Conservation (phyloP, 2,888 invertebrate genomes). For the Athalia circularis region DNA sequence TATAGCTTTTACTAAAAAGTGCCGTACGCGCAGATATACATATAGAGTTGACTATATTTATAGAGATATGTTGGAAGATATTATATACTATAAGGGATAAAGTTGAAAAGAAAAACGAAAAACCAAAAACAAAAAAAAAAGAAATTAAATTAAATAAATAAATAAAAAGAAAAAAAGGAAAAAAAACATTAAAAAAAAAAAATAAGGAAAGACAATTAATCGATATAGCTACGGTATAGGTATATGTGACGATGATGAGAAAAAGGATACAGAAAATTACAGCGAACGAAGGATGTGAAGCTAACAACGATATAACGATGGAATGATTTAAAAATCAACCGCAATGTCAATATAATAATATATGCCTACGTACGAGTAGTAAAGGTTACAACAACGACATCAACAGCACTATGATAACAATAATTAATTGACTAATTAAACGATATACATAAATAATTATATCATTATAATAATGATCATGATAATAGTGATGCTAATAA, state of each 20-base stretch:
- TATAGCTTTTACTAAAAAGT: conserved; percentile 66
- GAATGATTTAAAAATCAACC: too few relatives aligned
- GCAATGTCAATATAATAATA: too few relatives aligned
- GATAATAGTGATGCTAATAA: conserved; percentile 3
- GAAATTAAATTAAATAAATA: too few relatives aligned
- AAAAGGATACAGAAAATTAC: conserved; percentile 42
- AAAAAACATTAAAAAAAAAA: conserved; percentile 44
- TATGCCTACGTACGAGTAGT: too few relatives aligned
- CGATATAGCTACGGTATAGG: conserved; percentile 23
- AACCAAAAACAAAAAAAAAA: conserved; percentile 12
- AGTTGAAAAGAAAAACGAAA: conserved; percentile 16
- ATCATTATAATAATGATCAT: conserved; percentile 6
- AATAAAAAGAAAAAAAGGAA: conserved; percentile 38
- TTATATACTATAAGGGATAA: conserved; percentile 44
- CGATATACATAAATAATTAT: not conserved
- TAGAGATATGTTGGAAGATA: conserved; percentile 65
- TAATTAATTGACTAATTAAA: conserved; percentile 16
- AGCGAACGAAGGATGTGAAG: not conserved
- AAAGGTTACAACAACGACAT: too few relatives aligned
- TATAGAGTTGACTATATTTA: conserved; percentile 72
- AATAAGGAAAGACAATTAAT: conserved; percentile 41
- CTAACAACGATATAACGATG: too few relatives aligned
- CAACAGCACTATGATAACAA: not conserved
- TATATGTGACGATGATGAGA: conserved; percentile 15
- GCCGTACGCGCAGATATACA: conserved; percentile 56